Conservation (phyloP, 2,113 vertebrate genomes). For the Blennius ocellaris region DNA sequence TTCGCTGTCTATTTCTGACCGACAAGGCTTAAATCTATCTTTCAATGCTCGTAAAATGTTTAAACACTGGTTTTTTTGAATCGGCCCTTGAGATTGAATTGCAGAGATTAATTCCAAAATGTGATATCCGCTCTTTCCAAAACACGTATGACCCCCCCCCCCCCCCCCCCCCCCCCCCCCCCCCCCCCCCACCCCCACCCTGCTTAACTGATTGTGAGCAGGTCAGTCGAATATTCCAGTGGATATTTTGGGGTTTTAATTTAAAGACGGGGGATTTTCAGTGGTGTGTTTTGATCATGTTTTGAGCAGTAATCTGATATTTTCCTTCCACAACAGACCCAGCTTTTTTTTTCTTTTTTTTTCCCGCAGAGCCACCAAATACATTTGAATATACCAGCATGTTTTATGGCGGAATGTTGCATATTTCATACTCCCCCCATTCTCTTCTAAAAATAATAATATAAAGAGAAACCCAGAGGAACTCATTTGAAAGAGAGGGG, state of each 20-base stretch:
- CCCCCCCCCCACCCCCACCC: no score
- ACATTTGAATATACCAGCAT: slow-evolving; percentile 48
- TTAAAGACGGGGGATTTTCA: slow-evolving; percentile 38
- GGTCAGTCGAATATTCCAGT: slow-evolving; percentile 31
- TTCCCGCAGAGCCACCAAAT: slow-evolving; percentile 22
- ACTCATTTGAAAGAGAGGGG: slow-evolving; percentile 62
- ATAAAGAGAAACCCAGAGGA: slow-evolving; percentile 52
- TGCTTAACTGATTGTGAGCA: slow-evolving; percentile 40
- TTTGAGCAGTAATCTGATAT: slow-evolving; percentile 34
- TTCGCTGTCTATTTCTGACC: slow-evolving; percentile 41
- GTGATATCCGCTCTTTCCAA: slow-evolving; percentile 43
- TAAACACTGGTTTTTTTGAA: slow-evolving; percentile 48
- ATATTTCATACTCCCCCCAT: slow-evolving; percentile 30
- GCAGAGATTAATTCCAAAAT: slow-evolving; percentile 61
- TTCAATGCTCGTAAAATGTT: slow-evolving; percentile 42
- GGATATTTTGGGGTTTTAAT: slow-evolving; percentile 46
- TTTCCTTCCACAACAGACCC: slow-evolving; percentile 29
- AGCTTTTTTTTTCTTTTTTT: slow-evolving; percentile 8
- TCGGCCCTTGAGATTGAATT: slow-evolving; percentile 56
- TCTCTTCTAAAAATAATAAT: slow-evolving; percentile 40
- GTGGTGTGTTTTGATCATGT: slow-evolving; percentile 30
- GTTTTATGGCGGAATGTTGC: slow-evolving; percentile 36
- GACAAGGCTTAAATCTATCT: slow-evolving; percentile 44
- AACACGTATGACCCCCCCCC: slow-evolving; percentile 20
- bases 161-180: no score